Conservation (phyloP, 2,113 vertebrate species). For the Bubo blakistoni region DNA sequence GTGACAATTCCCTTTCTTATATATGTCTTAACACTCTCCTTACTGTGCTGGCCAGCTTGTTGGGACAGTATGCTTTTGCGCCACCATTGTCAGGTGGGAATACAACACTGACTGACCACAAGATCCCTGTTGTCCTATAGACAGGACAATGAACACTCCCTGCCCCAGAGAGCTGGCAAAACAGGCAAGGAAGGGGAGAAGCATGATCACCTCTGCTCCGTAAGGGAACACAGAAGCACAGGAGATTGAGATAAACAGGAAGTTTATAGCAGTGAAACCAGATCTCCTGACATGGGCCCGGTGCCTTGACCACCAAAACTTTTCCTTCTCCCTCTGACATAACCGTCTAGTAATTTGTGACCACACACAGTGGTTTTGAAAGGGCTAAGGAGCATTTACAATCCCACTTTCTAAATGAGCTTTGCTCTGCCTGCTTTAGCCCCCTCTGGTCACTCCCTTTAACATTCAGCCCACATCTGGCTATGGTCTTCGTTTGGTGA, state of each 20-base stretch:
- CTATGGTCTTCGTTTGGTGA: neutral
- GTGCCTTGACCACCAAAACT: neutral
- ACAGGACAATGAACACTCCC: neutral
- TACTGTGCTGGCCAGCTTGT: neutral
- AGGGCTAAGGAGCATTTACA: neutral
- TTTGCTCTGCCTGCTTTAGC: neutral
- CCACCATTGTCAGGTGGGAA: fast-evolving
- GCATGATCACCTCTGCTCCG: neutral
- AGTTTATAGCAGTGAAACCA: neutral
- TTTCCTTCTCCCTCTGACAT: neutral
- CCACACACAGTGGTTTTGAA: neutral
- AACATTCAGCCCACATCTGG: neutral
- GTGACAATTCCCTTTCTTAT: neutral
- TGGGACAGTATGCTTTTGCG: neutral
- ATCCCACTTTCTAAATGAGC: neutral
- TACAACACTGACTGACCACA: neutral
- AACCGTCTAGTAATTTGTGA: neutral
- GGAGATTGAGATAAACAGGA: neutral
- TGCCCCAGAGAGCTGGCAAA: neutral
- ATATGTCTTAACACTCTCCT: neutral
- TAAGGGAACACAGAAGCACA: neutral
- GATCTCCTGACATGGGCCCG: neutral
- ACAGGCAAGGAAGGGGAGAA: neutral
- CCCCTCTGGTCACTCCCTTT: neutral
- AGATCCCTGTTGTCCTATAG: neutral